Conservation (phyloP, 2,888 invertebrate genomes). For the Phoenoteleia sp. region DNA sequence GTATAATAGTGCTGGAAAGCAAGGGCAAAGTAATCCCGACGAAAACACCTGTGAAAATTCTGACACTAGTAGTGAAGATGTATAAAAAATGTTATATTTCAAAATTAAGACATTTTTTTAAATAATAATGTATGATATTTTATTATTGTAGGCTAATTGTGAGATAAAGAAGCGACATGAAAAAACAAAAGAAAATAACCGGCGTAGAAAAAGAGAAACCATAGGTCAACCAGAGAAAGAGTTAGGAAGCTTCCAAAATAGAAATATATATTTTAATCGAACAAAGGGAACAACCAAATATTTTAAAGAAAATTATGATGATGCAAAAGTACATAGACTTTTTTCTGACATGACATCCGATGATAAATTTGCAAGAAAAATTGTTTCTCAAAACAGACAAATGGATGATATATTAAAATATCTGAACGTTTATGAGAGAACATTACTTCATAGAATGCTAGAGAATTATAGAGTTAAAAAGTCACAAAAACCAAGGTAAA, state of each 20-base stretch:
- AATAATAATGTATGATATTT: too few species aligned
- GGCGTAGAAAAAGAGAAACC: conserved; percentile 5
- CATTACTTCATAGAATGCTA: conserved; percentile 73
- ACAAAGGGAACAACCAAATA: neutral
- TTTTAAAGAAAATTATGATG: neutral
- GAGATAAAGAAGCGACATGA: too few species aligned
- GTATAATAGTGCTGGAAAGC: too few species aligned
- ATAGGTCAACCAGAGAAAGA: conserved; percentile 70
- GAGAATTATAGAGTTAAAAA: neutral
- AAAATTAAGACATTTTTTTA: too few species aligned
- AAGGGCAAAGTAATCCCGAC: too few species aligned
- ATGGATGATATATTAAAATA: conserved; percentile 73
- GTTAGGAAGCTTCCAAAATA: conserved; percentile 44
- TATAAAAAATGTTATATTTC: too few species aligned
- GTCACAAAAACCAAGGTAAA: conserved; percentile 23
- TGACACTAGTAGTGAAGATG: too few species aligned
- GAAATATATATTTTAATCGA: conserved; percentile 21
- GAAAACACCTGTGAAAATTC: too few species aligned
- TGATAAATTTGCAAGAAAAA: neutral
- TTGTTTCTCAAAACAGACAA: conserved; percentile 23
- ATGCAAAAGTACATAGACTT: neutral
- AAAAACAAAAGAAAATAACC: too few species aligned
- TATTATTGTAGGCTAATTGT: too few species aligned
- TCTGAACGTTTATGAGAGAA: conserved; percentile 80
- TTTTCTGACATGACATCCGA: neutral